Evolutionary conservation across 2,113 vertebrate species (phyloP), one percentile per base, ranked within the genome.

Genomic region (Oceanodroma tethys): DNA sequence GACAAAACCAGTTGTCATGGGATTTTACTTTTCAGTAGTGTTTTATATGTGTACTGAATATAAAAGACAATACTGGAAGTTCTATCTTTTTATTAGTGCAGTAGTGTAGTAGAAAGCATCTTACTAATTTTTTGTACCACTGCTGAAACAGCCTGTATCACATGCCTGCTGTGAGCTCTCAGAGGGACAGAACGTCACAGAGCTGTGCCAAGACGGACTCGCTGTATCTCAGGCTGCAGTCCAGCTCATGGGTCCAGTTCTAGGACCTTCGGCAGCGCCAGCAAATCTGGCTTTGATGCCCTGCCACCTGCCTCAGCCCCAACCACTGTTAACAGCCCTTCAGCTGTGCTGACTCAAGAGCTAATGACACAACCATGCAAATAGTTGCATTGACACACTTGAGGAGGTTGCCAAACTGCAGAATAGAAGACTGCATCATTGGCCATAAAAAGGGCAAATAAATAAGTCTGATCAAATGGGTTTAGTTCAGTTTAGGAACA

Each of bases 181-280:
- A 74, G 65, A 65, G 6, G 19, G 32, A 71, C 13, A 4, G 10
- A 36, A 43, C 0, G 1, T 26, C 36, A 67, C 10, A 65, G 26
- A 60, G 20, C 5, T 59, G 32, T 1, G 5, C 38, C 18, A 53
- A 47, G 22, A 40, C 0, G 6, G 43, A 26, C 43, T 59, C 1
- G 6, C 27, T 58, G 62, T 45, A n/a, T 32, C 40, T 56, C 23
- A 22, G 43, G 25, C 22, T 82, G 60, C 60, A 74, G 45, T 10
- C 14, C 56, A 55, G 32, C 43, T 50, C 43, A 29, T 6, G 48
- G 52, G 5, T 63, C 13, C 48, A 65, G 38, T 12, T 60, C 25
- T 8, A 55, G 7, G 7, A 72, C 32, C n/a, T 67, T 29, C 3
- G 1, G 14, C 40, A 59, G 36, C 32, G 38, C 43, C 40, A 15